A percentile compares a stretch with the other conserved stretches of the same genome.
phyloP scores from a whole-genome alignment of 92 coral and sea anemone species.

The Porites divaricata region DNA sequence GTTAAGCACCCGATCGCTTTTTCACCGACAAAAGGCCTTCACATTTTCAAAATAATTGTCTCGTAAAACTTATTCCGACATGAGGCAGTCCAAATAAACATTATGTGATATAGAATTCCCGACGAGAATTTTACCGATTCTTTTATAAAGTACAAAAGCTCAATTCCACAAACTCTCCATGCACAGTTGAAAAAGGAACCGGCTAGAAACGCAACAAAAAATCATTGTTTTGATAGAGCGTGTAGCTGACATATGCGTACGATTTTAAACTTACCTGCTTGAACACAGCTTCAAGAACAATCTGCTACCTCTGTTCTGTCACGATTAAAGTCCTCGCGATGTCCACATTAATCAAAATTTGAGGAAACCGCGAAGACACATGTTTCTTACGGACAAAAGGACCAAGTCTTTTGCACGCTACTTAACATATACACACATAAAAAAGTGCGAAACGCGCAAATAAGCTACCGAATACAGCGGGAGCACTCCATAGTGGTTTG shows the following conservation, averaged over 20 bases:
- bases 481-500: slow-evolving; percentile 16
- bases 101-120: not conserved
- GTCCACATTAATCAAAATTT: not conserved
- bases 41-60: not conserved
- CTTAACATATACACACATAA: slow-evolving; percentile 10
- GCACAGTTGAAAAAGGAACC: too few relatives aligned
- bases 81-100: not conserved
- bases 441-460: slow-evolving; percentile 25
- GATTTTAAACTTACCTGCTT: not conserved
- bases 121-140: not conserved
- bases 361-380: not conserved
- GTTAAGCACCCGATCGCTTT: not conserved
- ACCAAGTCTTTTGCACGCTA: slow-evolving; percentile 2
- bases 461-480: slow-evolving; percentile 3
- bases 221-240: not conserved
- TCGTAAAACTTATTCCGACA: not conserved
- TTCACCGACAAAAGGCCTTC: not conserved
- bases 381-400: slow-evolving; percentile 5
- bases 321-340: not conserved
- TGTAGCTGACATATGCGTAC: not conserved
- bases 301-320: not conserved
- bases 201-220: not conserved
- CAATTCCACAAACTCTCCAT: not conserved
- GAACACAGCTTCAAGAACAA: not conserved
- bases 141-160: not conserved